Percentiles rank a stretch among this genome's conserved stretches.
Evolutionary conservation across 1,140 invertebrate genomes (phyloP).

Genomic region (Geopemphigus sp.): DNA sequence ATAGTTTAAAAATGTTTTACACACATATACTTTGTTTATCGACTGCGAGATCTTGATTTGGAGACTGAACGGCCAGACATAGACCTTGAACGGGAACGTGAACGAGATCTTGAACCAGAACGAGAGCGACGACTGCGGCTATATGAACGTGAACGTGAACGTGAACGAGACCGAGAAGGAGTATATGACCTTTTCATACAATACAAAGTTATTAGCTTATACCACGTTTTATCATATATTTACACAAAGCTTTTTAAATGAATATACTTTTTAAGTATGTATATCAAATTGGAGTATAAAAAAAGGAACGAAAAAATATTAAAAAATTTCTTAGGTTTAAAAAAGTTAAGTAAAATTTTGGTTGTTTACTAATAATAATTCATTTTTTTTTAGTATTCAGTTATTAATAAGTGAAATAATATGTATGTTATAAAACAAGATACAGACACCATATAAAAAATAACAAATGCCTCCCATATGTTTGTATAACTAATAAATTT

Average conservation of each 20-base stretch:
- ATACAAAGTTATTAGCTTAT: constrained; percentile 10
- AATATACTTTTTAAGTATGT: background rate
- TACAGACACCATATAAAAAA: too few relatives aligned
- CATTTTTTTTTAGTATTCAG: too few relatives aligned
- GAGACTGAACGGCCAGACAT: constrained; percentile 49
- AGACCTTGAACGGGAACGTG: constrained; percentile 51
- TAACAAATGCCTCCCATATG: too few relatives aligned
- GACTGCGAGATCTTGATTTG: constrained; percentile 51
- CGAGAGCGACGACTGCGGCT: constrained; percentile 51
- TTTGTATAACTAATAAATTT: too few relatives aligned
- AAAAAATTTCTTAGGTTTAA: too few relatives aligned
- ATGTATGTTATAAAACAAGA: too few relatives aligned
- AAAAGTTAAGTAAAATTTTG: too few relatives aligned
- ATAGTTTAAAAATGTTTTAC: background rate
- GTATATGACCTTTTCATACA: constrained; percentile 46
- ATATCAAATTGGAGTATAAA: background rate
- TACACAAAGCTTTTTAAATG: background rate
- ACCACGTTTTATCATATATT: background rate
- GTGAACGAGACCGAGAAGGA: constrained; percentile 51
- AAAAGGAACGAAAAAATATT: too few relatives aligned
- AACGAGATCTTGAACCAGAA: constrained; percentile 50
- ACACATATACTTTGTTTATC: constrained; percentile 30
- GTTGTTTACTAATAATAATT: too few relatives aligned
- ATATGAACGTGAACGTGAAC: constrained; percentile 52
- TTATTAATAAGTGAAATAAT: too few relatives aligned